Evolutionary conservation across 2,797 vertebrate genomes (phyloP), one percentile per base, ranked within the genome.

Genomic region (Champsocephalus gunnari): DNA sequence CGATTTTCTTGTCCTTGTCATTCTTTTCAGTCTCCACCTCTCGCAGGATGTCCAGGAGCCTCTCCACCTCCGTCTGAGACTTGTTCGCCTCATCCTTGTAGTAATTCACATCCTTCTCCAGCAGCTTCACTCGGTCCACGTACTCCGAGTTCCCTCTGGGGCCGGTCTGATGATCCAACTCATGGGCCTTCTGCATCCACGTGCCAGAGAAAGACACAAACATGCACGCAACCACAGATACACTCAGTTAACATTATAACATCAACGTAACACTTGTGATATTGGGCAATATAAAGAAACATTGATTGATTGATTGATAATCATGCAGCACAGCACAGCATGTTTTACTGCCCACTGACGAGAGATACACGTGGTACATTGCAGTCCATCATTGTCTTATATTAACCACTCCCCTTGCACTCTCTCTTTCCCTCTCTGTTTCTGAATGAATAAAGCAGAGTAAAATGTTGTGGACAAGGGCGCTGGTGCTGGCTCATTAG

Each of bases 1-100:
- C 96, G 2, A 99, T 99, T 94, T 99, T 98, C 93, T 99, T 99
- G 94, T 99, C 98, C 93, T 99, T 99, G 89, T 99, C 97, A 41
- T 97, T 98, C 92, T 99, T 99, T 87, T 99, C 98, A 0, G 96
- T 99, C 88, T 99, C 98, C 83, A 99, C 97, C 90, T 99, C 98
- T 66, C 97, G 96, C 77, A 99, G 95, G 91, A 99, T 99, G 93
- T 99, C 97, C 87, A 99, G 94, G 71, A 99, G 95, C 82, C 98
- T 94, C 91, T 99, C 97, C 74, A 99, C 97, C 91, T 99, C 98
- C 0, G 96, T 88, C 92, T 99, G 98, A 68, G 97, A 93, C 92
- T 99, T 99, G 83, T 90, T 92, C 49, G 96, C 96, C 86, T 99
- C 98, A 1, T 99, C 97, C 63, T 98, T 97, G 83, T 96, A 99